Evolutionary conservation across 2,888 invertebrate species (phyloP).

Genomic region (Platerodrilus igneus): DNA sequence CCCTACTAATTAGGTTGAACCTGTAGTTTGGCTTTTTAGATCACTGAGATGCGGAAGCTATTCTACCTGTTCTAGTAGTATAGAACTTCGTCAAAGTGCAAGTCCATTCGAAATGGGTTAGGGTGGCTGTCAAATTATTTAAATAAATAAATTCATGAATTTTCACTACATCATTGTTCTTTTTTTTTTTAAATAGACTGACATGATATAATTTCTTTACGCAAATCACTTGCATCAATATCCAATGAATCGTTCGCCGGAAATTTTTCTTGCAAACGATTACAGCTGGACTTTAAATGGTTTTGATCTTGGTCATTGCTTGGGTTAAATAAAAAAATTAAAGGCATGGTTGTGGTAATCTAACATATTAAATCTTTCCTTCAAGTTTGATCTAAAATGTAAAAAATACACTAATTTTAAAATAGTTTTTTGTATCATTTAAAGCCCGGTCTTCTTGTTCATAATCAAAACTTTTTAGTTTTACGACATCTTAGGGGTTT

Average conservation of each 20-base stretch:
- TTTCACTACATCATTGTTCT: constrained; percentile 21
- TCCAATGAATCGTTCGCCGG: constrained; percentile 20
- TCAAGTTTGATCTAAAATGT: constrained; percentile 26
- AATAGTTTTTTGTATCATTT: constrained; percentile 22
- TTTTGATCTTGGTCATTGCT: constrained; percentile 24
- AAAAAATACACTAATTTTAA: constrained; percentile 26
- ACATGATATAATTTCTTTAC: constrained; percentile 25
- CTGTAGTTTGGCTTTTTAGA: no score
- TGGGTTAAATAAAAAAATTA: constrained; percentile 25
- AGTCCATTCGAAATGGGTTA: no score
- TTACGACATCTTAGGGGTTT: constrained; percentile 26
- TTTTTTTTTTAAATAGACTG: constrained; percentile 22
- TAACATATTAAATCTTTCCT: constrained; percentile 28
- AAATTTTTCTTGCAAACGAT: constrained; percentile 21
- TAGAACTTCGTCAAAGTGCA: no score
- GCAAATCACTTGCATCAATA: constrained; percentile 26
- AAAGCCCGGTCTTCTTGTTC: constrained; percentile 24
- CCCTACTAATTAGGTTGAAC: no score
- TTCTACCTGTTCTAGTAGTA: no score
- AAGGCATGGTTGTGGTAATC: constrained; percentile 21
- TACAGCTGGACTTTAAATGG: constrained; percentile 19
- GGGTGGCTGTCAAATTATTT: no score
- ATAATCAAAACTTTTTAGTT: constrained; percentile 26
- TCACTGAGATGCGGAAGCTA: no score
- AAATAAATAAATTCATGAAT: no score